These are phyloP conservation scores for Omphaloscelis lunosa DNA, from an alignment of 2,888 invertebrate species.

Conservation along the genomic window DNA sequence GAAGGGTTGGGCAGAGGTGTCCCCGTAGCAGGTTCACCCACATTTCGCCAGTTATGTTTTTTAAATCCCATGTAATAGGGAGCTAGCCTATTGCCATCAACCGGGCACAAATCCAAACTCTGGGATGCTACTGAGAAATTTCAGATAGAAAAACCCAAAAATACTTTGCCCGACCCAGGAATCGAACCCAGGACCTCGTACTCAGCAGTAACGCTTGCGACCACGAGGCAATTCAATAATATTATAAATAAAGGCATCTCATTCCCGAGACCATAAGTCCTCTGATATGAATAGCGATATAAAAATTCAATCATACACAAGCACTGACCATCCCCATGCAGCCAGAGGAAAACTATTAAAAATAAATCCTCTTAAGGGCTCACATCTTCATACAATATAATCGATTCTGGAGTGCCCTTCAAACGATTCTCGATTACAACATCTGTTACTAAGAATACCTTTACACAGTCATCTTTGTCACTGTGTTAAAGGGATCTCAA, in stretches of 20 bases:
- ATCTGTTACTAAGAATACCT: slow-evolving; percentile 81
- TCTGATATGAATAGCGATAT: slow-evolving; percentile 57
- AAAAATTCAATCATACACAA: slow-evolving; percentile 68
- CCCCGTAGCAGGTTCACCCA: too few relatives aligned
- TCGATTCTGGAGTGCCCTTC: slow-evolving; percentile 86
- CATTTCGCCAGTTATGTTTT: too few relatives aligned
- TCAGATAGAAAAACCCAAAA: too few relatives aligned
- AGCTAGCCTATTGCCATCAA: too few relatives aligned
- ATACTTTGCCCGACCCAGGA: too few relatives aligned
- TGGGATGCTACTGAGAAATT: too few relatives aligned
- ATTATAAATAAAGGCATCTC: slow-evolving; percentile 9
- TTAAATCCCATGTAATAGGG: too few relatives aligned
- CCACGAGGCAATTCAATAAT: too few relatives aligned
- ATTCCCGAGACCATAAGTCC: slow-evolving; percentile 16
- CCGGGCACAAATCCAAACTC: too few relatives aligned
- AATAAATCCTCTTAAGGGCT: slow-evolving; percentile 87
- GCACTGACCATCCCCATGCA: slow-evolving; percentile 66
- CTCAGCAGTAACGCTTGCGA: too few relatives aligned
- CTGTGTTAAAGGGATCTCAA: slow-evolving; percentile 29
- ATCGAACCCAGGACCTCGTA: too few relatives aligned
- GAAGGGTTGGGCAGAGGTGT: too few relatives aligned
- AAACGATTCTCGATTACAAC: slow-evolving; percentile 85
- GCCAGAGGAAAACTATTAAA: slow-evolving; percentile 84
- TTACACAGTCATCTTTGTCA: slow-evolving; percentile 51
- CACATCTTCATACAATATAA: slow-evolving; percentile 81